Base-by-base conservation (phyloP, 2,888 invertebrate genomes). In the Lydus trimaculatus region DNA sequence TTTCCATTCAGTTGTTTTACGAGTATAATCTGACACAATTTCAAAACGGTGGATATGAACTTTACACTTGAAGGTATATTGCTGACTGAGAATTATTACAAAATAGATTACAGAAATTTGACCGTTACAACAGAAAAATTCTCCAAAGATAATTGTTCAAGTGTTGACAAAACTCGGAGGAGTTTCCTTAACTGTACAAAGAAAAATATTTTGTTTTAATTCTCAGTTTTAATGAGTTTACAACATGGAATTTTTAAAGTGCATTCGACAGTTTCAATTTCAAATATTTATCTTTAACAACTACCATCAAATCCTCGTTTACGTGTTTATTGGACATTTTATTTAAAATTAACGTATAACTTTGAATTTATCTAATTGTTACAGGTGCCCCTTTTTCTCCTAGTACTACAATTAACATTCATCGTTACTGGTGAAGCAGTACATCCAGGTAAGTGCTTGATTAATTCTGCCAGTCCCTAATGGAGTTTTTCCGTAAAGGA, bases 381-480 rank as follows among this genome's bases (percentile, higher is more conserved):
- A 3, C 52, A 85, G 85, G 83, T 85, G 82, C 79, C 82, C 77
- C 79, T 85, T 76, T 81, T 84, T 74, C 77, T 83, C 72, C 79
- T 84, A 73, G 77, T 84, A 72, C 76, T 85, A 74, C 83, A 84
- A 78, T 80, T 84, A 79, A 82, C 82, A 70, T 82, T 85, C 79
- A 81, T 84, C 73, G 80, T 81, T 69, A 81, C 82, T 65, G 83
- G 81, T 65, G 78, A 83, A 72, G 84, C 84, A 33, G 84, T 84
- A 43, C 85, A 85, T 80, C 85, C 85, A 74, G 85, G 85, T 85
- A 78, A 81, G 78, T 71, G 59, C 59, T 25, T 43, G 17, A 43
- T 43, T 17, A 43, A 43, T 43, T 43, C 17, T 7, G 7, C 33
- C 36, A 36, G 2, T 36, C 13, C 31, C 31, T 31, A 31, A 31